Evolutionary conservation across 2,888 invertebrate genomes (phyloP).

Genomic region (Drosophila sordidula): DNA sequence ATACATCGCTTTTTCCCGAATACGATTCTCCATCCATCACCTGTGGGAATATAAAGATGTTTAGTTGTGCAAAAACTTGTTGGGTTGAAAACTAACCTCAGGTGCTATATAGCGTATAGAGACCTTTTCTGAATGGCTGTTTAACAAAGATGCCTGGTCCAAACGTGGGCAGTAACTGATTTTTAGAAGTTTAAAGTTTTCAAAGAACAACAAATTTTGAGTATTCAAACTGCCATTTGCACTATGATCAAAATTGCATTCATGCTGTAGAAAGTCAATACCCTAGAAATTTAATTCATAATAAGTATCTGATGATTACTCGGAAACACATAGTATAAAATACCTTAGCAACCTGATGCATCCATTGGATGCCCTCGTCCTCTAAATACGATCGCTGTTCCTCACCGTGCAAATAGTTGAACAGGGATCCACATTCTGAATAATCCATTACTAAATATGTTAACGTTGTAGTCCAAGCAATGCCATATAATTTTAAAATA

Average conservation of each 20-base stretch:
- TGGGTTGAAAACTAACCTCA: conserved; percentile 7
- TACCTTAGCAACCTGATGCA: conserved; percentile 2
- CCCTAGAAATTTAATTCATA: conserved; percentile 1
- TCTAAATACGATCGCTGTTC: background rate
- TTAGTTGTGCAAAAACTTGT: no score
- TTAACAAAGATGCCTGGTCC: background rate
- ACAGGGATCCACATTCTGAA: conserved; percentile 7
- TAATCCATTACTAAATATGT: no score
- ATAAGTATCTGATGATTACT: no score
- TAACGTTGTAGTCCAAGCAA: no score
- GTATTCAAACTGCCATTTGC: background rate
- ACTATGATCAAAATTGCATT: background rate
- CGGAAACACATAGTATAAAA: no score
- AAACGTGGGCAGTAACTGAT: conserved; percentile 1
- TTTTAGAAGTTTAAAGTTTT: conserved; percentile 5
- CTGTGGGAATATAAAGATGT: no score
- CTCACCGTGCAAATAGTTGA: conserved; percentile 1
- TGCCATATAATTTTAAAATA: no score
- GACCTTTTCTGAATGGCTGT: background rate
- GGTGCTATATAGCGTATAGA: conserved; percentile 8
- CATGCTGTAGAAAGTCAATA: background rate
- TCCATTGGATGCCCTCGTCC: background rate
- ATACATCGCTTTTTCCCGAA: background rate
- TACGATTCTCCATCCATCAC: background rate
- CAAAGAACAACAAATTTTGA: conserved; percentile 7